Conservation (phyloP, 2,113 vertebrate genomes). For the Hemichromis elongatus region DNA sequence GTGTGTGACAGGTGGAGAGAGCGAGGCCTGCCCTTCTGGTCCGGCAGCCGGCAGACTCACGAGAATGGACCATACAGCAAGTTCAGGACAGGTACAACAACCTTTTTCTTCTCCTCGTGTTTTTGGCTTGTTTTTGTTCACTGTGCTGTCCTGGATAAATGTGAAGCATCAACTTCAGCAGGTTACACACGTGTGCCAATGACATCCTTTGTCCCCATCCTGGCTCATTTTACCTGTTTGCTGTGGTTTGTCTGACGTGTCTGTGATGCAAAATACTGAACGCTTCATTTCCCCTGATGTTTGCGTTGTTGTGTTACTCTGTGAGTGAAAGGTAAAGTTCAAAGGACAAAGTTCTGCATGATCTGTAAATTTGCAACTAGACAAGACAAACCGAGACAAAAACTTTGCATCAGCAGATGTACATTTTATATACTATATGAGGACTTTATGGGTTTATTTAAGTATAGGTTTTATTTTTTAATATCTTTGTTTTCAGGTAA, state of each 20-base stretch:
- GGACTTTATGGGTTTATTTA: too few species aligned
- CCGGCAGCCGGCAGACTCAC: conserved; percentile 46
- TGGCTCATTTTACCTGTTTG: not conserved
- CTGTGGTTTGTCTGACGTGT: not conserved
- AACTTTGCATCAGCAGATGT: too few species aligned
- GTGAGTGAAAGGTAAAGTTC: not conserved
- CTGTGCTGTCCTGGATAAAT: not conserved
- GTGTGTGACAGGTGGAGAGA: conserved; percentile 80
- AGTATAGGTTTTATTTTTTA: too few species aligned
- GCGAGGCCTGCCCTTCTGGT: conserved; percentile 71
- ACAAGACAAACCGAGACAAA: not conserved
- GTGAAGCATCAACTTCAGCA: not conserved
- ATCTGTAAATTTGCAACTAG: not conserved
- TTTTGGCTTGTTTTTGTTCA: not conserved
- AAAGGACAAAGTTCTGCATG: not conserved
- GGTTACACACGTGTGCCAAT: not conserved
- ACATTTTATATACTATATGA: too few species aligned
- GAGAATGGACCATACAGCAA: conserved; percentile 81
- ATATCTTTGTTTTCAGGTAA: too few species aligned
- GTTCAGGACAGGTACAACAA: conserved; percentile 79
- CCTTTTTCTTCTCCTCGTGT: not conserved
- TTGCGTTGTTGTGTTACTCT: not conserved
- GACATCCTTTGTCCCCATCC: not conserved
- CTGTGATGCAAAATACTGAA: not conserved
- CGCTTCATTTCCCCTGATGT: not conserved